phyloP scores from a whole-genome alignment of 2,888 invertebrate species.

The Harpagoxenus sublaevis region DNA sequence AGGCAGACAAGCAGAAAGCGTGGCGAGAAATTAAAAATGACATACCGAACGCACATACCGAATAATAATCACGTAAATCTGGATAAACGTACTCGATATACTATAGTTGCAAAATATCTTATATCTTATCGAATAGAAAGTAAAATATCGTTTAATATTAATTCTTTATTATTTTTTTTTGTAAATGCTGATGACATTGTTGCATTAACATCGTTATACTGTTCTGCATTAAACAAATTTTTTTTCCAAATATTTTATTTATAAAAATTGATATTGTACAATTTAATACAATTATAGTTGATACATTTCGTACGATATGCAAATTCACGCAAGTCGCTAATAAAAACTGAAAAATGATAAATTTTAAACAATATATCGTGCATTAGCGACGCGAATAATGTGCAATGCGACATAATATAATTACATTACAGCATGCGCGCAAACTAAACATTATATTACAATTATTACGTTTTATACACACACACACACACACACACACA shows the following conservation, averaged over 20 bases:
- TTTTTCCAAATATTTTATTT: background rate
- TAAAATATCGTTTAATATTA: background rate
- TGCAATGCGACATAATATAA: conserved; percentile 15
- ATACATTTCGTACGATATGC: background rate
- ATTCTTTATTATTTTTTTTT: background rate
- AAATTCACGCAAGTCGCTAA: background rate
- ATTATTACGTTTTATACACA: background rate
- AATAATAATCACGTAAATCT: conserved; percentile 18
- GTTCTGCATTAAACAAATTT: too few species aligned
- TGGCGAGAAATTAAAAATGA: conserved; percentile 35
- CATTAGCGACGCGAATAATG: conserved; percentile 27
- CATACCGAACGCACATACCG: background rate
- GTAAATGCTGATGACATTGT: background rate
- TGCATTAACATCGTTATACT: background rate
- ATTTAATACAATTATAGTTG: background rate
- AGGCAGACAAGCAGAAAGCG: conserved; percentile 54
- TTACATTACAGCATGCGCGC: conserved; percentile 8
- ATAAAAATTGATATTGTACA: background rate
- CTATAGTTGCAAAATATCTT: background rate
- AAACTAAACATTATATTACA: conserved; percentile 8
- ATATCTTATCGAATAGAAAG: background rate
- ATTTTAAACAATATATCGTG: conserved; percentile 22
- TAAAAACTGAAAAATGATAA: conserved; percentile 5
- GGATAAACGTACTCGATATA: background rate
- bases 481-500: background rate